A percentile compares a stretch with the other conserved stretches of the same genome.
These are phyloP conservation scores for Drosophila neonasuta DNA, from an alignment of 2,888 invertebrate genomes.

Conservation along the genomic window DNA sequence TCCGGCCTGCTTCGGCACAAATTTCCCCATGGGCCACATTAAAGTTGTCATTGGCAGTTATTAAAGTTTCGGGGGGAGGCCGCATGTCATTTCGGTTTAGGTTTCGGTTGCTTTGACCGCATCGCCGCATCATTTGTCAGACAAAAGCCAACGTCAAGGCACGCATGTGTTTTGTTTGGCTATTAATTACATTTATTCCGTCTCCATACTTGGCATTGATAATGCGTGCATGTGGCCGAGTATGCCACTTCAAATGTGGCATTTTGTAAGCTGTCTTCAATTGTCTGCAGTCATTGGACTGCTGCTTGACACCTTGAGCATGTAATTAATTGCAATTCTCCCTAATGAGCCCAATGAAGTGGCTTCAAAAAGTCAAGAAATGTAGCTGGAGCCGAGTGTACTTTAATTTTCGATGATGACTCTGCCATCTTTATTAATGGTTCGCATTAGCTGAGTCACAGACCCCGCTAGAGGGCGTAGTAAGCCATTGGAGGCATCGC, in stretches of 20 bases:
- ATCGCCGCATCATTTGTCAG: slow-evolving; percentile 54
- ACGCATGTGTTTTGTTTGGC: slow-evolving; percentile 14
- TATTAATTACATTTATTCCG: slow-evolving; percentile 60
- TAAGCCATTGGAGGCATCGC: not conserved
- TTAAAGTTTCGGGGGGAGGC: slow-evolving; percentile 16
- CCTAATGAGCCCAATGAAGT: slow-evolving; percentile 41
- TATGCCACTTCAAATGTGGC: not conserved
- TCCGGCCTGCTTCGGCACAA: slow-evolving; percentile 21
- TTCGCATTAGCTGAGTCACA: slow-evolving; percentile 35
- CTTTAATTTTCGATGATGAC: slow-evolving; percentile 30
- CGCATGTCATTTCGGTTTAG: not conserved
- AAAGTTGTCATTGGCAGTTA: slow-evolving; percentile 40
- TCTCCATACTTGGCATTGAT: slow-evolving; percentile 40
- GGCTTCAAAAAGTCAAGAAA: slow-evolving; percentile 4
- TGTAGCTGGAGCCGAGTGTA: slow-evolving; percentile 10
- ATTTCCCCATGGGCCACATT: slow-evolving; percentile 17
- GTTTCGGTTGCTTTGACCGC: slow-evolving; percentile 35
- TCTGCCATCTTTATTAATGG: slow-evolving; percentile 30
- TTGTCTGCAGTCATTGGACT: slow-evolving; percentile 4
- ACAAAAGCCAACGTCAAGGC: slow-evolving; percentile 29
- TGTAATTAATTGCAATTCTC: slow-evolving; percentile 39
- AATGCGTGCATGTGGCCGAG: slow-evolving; percentile 26
- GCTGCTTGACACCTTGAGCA: slow-evolving; percentile 14
- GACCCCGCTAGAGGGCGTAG: not conserved
- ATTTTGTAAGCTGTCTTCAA: not conserved